phyloP scores from a whole-genome alignment of 2,113 vertebrate genomes.

The Coregonus clupeaformis region DNA sequence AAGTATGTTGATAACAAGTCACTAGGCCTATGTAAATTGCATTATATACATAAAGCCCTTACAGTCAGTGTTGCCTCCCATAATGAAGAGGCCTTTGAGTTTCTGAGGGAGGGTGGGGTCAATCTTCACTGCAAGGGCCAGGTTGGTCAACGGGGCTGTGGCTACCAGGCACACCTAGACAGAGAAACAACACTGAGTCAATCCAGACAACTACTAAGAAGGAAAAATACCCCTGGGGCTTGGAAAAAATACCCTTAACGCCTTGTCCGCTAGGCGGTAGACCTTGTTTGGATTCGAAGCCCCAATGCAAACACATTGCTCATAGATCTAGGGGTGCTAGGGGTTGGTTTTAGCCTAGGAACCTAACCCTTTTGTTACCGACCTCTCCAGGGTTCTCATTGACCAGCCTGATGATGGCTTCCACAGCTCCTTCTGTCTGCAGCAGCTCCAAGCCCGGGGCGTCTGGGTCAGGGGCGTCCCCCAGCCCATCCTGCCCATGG shows the following conservation, averaged over 20 bases:
- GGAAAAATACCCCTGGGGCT: too few relatives aligned
- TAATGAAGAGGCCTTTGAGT: conserved; percentile 72
- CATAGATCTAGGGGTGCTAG: too few relatives aligned
- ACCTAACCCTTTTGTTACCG: too few relatives aligned
- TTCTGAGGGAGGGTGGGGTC: conserved; percentile 68
- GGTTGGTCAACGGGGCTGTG: conserved; percentile 70
- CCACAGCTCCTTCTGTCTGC: conserved; percentile 59
- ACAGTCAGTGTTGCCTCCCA: conserved; percentile 76
- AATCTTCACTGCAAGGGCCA: conserved; percentile 72
- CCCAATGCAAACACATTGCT: too few relatives aligned
- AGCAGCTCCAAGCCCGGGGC: conserved; percentile 62
- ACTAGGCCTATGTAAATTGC: neutral
- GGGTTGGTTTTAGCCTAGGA: too few relatives aligned
- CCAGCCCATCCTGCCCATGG: conserved; percentile 73
- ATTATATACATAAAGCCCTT: conserved; percentile 12
- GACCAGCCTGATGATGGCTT: conserved; percentile 63
- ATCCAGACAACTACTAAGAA: neutral
- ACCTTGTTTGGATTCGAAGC: too few relatives aligned
- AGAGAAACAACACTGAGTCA: neutral
- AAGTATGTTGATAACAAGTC: too few relatives aligned
- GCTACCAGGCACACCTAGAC: conserved; percentile 64
- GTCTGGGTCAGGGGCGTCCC: conserved; percentile 65
- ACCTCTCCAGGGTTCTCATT: conserved; percentile 69
- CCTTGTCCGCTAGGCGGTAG: neutral
- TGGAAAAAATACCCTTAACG: neutral